Percentiles rank a stretch among this genome's conserved stretches.
Conservation (phyloP, 2,113 vertebrate genomes). For the Kryptolebias marmoratus region DNA sequence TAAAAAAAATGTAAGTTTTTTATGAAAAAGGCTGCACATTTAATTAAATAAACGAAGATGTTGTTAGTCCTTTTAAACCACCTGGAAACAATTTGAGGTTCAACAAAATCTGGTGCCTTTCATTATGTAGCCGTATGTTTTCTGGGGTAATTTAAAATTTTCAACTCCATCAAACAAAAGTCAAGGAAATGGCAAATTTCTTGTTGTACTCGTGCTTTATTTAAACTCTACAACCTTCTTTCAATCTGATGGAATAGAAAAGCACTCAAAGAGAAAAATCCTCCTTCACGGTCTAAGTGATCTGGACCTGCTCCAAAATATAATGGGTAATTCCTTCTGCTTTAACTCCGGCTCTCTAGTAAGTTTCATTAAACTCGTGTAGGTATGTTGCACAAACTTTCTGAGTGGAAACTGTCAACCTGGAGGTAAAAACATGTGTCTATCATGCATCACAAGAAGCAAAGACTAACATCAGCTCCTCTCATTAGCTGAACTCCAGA, state of each 20-base stretch:
- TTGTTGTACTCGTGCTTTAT: background rate
- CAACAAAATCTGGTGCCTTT: too few species aligned
- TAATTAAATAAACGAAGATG: too few species aligned
- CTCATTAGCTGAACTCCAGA: too few species aligned
- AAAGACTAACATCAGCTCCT: background rate
- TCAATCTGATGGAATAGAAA: background rate
- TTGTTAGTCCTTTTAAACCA: too few species aligned
- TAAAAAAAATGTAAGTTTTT: too few species aligned
- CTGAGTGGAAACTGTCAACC: background rate
- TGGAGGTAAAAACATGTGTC: constrained; percentile 3
- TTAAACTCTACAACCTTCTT: background rate
- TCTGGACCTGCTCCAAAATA: background rate
- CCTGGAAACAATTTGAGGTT: too few species aligned
- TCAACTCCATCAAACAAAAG: background rate
- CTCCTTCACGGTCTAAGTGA: background rate
- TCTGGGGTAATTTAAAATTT: background rate
- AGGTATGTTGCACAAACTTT: background rate
- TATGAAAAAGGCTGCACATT: too few species aligned
- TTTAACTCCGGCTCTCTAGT: background rate
- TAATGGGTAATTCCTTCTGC: background rate
- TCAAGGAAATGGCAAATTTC: background rate
- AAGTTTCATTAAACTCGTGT: background rate
- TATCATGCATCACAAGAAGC: background rate
- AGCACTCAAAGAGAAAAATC: background rate
- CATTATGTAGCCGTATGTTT: too few species aligned